Conservation (phyloP, 2,113 vertebrate genomes). For the Rhodinocichla rosea region DNA sequence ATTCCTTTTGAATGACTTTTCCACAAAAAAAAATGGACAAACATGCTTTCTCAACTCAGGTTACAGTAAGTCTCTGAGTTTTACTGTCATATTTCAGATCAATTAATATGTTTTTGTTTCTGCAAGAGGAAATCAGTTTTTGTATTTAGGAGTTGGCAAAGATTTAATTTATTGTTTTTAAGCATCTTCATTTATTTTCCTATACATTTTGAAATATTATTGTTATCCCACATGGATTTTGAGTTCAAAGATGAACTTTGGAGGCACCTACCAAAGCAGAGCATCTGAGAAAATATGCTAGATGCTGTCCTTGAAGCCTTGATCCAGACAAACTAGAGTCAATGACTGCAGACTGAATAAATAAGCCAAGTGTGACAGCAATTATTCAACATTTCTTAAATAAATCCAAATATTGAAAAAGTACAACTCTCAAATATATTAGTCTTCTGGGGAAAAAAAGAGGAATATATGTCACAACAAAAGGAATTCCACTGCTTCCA, state of each 20-base stretch:
- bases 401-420: neutral
- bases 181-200: fast-evolving
- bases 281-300: neutral
- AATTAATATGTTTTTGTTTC: neutral
- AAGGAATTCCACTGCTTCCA: neutral
- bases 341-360: neutral
- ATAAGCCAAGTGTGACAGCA: neutral
- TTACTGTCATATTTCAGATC: neutral
- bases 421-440: neutral
- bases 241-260: neutral
- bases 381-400: neutral
- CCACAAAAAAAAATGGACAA: neutral
- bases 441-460: neutral
- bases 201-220: neutral
- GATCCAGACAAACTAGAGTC: neutral
- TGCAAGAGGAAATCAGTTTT: neutral
- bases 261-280: neutral
- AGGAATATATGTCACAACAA: neutral
- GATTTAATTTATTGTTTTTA: too few species aligned
- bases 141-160: neutral
- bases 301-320: neutral
- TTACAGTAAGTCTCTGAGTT: neutral
- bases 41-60: neutral
- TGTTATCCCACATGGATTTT: neutral
- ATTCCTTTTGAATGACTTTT: neutral